Base-by-base conservation (phyloP, 2,113 vertebrate species). In the Lepisosteus osseus region DNA sequence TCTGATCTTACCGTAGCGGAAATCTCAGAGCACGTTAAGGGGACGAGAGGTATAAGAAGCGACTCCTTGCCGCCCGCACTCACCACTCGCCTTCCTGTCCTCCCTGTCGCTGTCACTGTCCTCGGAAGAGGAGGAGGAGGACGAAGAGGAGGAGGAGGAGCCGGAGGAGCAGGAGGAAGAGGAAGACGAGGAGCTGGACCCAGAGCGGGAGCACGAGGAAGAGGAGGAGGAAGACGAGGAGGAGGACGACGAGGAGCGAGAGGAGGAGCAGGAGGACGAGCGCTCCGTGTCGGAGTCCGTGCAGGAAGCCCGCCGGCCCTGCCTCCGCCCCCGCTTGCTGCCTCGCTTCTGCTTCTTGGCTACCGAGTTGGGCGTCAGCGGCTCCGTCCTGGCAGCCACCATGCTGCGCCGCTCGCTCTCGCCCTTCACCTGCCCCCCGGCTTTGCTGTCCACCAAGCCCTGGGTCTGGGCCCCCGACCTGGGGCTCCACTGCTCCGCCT, bases 311-410 rank as follows among this genome's bases (percentile, higher is more conserved):
- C 92, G 86, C 67, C 88, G 82, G 80, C 86, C 83, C 84, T 94
- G 83, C 68, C 74, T 86, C 59, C 91, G 87, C 57, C 85, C 72
- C 63, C 85, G 85, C 80, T 91, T 92, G 74, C 85, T 86, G 65
- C 82, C 7, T 76, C 90, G 91, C 79, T 91, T 92, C 80, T 93
- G 94, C 80, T 98, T 98, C 86, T 95, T 95, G 80, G 93, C 94
- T 14, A 92, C 89, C 29, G 96, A 87, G 82, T 96, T 98, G 57
- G 96, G 95, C 13, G 96, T 94, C 41, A 99, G 90, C 7, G 97
- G 97, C 71, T 98, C 96, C 70, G 97, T 98, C 82, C 97, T 89
- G 44, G 97, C 97, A 13, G 97, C 95, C 78, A 94, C 97, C 97
- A 98, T 96, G 72, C 92, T 96, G 72, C 92, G 93, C 87, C 83